Percentiles rank a stretch among this genome's conserved stretches.
These are phyloP conservation scores for Heliothis peltigera DNA, from an alignment of 2,888 invertebrate genomes.

Conservation along the genomic window DNA sequence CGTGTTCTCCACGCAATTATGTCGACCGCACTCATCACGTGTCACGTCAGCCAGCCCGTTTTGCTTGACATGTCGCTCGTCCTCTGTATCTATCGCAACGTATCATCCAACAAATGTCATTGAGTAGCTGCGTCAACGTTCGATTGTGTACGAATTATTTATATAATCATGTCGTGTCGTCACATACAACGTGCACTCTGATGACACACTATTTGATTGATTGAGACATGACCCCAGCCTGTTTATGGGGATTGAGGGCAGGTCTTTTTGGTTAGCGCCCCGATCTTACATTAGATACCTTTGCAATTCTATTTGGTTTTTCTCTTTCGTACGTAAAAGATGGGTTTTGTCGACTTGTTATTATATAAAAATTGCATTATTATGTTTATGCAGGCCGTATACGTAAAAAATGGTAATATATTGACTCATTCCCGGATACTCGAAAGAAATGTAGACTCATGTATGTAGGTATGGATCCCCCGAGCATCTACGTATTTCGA, in stretches of 20 bases:
- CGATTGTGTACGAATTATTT: constrained; percentile 67
- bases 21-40: constrained; percentile 3
- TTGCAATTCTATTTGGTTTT: constrained; percentile 30
- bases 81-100: constrained; percentile 44
- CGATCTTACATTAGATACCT: constrained; percentile 30
- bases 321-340: constrained; percentile 8
- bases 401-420: constrained; percentile 1
- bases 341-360: constrained; percentile 3
- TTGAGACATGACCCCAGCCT: constrained; percentile 59
- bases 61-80: constrained; percentile 25
- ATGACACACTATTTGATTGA: constrained; percentile 59
- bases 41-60: constrained; percentile 31
- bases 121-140: constrained; percentile 51
- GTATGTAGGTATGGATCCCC: no score
- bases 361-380: constrained; percentile 28
- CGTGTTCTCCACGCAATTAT: constrained; percentile 10
- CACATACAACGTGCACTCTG: constrained; percentile 59
- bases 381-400: constrained; percentile 6
- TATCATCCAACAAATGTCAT: constrained; percentile 39
- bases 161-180: constrained; percentile 62
- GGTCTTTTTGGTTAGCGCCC: constrained; percentile 36
- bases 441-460: not conserved
- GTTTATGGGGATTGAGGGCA: constrained; percentile 51
- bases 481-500: no score
- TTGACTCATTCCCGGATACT: not conserved